Conservation (phyloP, 2,888 invertebrate genomes). For the Drosophila nigricruria region DNA sequence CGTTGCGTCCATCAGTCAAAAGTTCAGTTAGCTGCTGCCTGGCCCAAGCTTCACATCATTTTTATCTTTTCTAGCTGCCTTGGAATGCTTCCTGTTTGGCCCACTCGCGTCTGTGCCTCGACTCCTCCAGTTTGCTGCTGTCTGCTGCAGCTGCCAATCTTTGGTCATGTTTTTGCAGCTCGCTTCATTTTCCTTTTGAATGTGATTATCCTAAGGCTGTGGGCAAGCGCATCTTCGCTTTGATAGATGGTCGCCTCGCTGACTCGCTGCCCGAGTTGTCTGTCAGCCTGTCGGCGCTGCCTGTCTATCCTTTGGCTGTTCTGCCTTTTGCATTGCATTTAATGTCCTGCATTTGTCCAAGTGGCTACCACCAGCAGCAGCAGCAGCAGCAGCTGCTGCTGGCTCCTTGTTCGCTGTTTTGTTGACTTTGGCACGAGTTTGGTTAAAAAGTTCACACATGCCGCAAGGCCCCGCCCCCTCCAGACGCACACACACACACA, state of each 20-base stretch:
- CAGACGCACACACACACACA: conserved; percentile 15
- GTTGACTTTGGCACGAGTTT: conserved; percentile 81
- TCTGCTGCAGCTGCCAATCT: conserved; percentile 49
- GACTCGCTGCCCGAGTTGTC: conserved; percentile 27
- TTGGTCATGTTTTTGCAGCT: conserved; percentile 71
- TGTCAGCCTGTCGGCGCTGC: conserved; percentile 1
- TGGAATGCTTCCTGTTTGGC: conserved; percentile 71
- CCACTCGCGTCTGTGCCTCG: not conserved
- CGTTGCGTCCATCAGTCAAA: conserved; percentile 67
- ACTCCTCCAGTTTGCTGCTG: conserved; percentile 3
- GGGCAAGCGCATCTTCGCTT: conserved; percentile 71
- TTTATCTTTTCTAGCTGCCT: conserved; percentile 33
- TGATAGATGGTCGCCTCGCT: conserved; percentile 67
- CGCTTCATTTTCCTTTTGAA: conserved; percentile 79
- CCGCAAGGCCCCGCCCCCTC: conserved; percentile 37
- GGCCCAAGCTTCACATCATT: conserved; percentile 1
- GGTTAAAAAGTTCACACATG: conserved; percentile 81
- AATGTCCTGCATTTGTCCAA: conserved; percentile 73
- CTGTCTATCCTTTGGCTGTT: not conserved
- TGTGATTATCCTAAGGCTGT: conserved; percentile 79
- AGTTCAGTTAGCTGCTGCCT: conserved; percentile 55
- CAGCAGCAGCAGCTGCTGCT: conserved; percentile 22
- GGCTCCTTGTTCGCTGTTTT: conserved; percentile 69
- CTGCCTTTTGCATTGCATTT: conserved; percentile 70
- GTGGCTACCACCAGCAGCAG: conserved; percentile 37